phyloP scores from a whole-genome alignment of 2,797 vertebrate genomes.

The Melanotaenia trifasciata region DNA sequence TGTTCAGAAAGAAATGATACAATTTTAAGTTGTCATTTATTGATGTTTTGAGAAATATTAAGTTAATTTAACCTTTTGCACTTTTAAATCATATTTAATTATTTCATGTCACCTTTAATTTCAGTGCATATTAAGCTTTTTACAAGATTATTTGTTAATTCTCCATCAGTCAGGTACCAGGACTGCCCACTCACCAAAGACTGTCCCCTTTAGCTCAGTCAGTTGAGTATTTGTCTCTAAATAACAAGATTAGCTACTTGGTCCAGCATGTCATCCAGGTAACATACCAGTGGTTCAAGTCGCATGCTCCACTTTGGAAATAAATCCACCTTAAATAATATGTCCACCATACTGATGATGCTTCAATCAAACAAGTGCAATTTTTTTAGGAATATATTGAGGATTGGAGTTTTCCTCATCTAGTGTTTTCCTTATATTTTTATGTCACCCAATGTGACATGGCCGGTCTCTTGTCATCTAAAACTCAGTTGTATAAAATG shows the following conservation, averaged over 20 bases:
- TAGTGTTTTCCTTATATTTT: neutral
- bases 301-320: neutral
- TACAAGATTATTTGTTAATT: neutral
- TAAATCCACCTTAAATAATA: neutral
- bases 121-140: neutral
- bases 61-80: too few species aligned
- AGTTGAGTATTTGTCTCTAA: neutral
- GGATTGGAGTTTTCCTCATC: neutral
- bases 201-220: neutral
- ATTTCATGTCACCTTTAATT: neutral
- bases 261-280: neutral
- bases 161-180: neutral
- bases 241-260: neutral
- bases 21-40: too few species aligned
- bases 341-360: neutral
- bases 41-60: too few species aligned
- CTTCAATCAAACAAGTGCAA: neutral
- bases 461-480: neutral
- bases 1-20: too few species aligned
- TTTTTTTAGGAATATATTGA: neutral
- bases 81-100: neutral
- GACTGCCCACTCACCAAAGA: neutral
- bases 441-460: neutral
- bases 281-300: neutral
- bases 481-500: neutral